Base-by-base conservation (phyloP, 2,888 invertebrate species). In the Apamea crenata region DNA sequence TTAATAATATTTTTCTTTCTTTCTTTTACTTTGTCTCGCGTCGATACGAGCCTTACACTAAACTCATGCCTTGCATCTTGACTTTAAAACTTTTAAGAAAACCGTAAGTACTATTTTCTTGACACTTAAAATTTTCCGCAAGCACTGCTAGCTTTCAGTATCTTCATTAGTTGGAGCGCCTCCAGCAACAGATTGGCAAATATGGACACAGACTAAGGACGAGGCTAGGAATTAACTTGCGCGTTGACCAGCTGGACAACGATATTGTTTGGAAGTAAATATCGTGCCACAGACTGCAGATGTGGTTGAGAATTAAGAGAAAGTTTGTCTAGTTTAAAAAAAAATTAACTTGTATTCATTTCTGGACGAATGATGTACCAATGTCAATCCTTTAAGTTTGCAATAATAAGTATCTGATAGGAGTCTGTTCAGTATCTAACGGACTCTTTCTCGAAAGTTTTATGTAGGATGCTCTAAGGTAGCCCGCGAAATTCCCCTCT, bases 131-230 rank as follows among this genome's bases (percentile, higher is more conserved):
- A 83, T 86, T 83, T 86, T 16, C 5, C 25, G 16, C 63, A 63
- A 71, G 50, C 12, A 12, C 6, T 40, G 69, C 73, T 85, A 36
- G 73, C 61, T 56, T 36, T 81, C 66, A 77, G 77, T 53, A 66
- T 74, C 77, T 77, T 86, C 86, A 71, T 83, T 82, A 74, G 82
- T 86, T 85, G 83, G 86, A 83, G 70, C 32, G 63, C 14, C 67
- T 74, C 80, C 87, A 87, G 81, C 80, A 73, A 73, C 76, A 71
- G 71, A 69, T 74, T 66, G 65, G 77, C 69, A 85, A 73, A 83
- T 56, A 77, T 81, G 56, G 61, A 59, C 72, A 63, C 56, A 67
- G 66, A 61, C 81, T 32, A 53, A 16, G 73, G 25, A 65, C 25
- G 44, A 29, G 61, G 21, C 50, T 50, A 21, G 3, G 70, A 71